These are phyloP conservation scores for Oryzias celebensis DNA, from an alignment of 2,113 vertebrate species.

Conservation along the genomic window DNA sequence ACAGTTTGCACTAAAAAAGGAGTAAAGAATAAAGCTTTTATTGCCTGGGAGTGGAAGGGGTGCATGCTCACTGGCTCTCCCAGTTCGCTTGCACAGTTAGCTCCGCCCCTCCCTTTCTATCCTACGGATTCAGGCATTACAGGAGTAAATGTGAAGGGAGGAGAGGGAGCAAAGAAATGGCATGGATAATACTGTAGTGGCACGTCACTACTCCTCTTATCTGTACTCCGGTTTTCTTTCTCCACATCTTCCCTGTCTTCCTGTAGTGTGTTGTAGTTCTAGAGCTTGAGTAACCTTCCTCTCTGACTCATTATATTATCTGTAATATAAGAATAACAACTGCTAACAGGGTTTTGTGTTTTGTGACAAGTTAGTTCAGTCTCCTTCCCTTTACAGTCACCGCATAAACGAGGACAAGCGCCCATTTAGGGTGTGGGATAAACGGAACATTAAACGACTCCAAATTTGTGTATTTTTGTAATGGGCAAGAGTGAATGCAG, in stretches of 20 bases:
- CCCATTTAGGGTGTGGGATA: constrained; percentile 62
- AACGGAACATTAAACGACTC: constrained; percentile 48
- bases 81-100: constrained; percentile 67
- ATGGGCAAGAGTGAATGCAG: constrained; percentile 37
- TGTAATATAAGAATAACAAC: constrained; percentile 77
- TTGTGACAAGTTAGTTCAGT: constrained; percentile 71
- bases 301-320: constrained; percentile 75
- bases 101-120: constrained; percentile 68
- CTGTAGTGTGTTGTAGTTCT: constrained; percentile 74
- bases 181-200: constrained; percentile 32
- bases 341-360: constrained; percentile 77
- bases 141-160: constrained; percentile 56
- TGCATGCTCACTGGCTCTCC: constrained; percentile 57
- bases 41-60: constrained; percentile 49
- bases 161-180: constrained; percentile 56
- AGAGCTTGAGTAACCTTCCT: constrained; percentile 79
- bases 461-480: constrained; percentile 41
- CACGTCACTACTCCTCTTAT: constrained; percentile 41
- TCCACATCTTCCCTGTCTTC: constrained; percentile 56
- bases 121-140: constrained; percentile 66
- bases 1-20: constrained; percentile 48
- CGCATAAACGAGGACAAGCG: constrained; percentile 68
- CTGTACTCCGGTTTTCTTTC: constrained; percentile 60
- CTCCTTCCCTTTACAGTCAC: constrained; percentile 78
- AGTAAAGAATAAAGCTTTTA: constrained; percentile 61